phyloP scores from a whole-genome alignment of 2,888 invertebrate species.

The Aphidius colemani region DNA sequence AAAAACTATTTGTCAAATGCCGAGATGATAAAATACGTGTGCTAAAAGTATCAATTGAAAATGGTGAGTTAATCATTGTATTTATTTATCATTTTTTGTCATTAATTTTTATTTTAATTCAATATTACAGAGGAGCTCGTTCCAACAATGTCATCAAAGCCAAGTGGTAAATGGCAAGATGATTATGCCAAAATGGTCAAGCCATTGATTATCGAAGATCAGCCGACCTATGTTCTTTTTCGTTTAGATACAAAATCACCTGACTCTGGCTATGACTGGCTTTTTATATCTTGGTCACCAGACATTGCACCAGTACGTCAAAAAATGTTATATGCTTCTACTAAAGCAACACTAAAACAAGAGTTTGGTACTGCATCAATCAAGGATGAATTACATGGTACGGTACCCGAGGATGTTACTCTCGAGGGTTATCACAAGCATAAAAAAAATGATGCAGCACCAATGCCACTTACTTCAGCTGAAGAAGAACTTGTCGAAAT shows the following conservation, averaged over 20 bases:
- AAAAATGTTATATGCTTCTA: slow-evolving; percentile 98
- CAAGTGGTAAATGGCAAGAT: slow-evolving; percentile 80
- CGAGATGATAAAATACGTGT: slow-evolving; percentile 80
- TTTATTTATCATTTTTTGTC: neutral
- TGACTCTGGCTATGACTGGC: slow-evolving; percentile 84
- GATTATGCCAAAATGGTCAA: slow-evolving; percentile 80
- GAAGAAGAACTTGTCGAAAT: slow-evolving; percentile 85
- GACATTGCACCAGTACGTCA: slow-evolving; percentile 88
- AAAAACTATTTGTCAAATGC: slow-evolving; percentile 81
- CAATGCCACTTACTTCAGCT: slow-evolving; percentile 86
- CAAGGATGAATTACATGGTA: slow-evolving; percentile 92
- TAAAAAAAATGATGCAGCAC: slow-evolving; percentile 76
- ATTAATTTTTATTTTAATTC: slow-evolving; percentile 21
- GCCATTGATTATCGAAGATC: slow-evolving; percentile 74
- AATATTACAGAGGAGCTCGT: slow-evolving; percentile 73
- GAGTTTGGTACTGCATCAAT: slow-evolving; percentile 95
- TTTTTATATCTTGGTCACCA: slow-evolving; percentile 93
- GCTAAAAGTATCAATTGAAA: slow-evolving; percentile 83
- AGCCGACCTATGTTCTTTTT: slow-evolving; percentile 86
- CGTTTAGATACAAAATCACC: slow-evolving; percentile 79
- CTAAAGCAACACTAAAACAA: slow-evolving; percentile 93
- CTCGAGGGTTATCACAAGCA: slow-evolving; percentile 82
- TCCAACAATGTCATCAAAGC: slow-evolving; percentile 69
- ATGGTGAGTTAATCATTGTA: slow-evolving; percentile 67
- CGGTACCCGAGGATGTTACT: slow-evolving; percentile 79